Conservation (phyloP, 2,797 vertebrate species). For the Huso huso region DNA sequence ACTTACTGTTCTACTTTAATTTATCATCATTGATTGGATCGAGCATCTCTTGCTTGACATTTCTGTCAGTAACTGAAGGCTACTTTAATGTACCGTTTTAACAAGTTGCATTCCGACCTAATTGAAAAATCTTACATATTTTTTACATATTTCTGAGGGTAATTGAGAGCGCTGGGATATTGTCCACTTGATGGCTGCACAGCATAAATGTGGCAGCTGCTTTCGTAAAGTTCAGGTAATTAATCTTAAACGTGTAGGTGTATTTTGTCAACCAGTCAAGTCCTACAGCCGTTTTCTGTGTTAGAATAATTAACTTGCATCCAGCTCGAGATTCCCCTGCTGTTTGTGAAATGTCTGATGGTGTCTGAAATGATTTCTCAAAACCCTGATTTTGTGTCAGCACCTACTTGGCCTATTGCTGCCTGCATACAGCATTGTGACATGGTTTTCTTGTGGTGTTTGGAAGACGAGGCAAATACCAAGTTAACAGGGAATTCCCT, state of each 20-base stretch:
- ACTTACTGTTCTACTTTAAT: no score
- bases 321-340: conserved; percentile 5
- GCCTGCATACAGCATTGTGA: conserved; percentile 20
- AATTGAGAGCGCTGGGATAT: no score
- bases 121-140: no score
- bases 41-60: no score
- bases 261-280: conserved; percentile 16
- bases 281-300: conserved; percentile 9
- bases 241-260: conserved; percentile 10
- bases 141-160: no score
- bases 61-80: no score
- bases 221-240: no score
- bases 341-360: conserved; percentile 20
- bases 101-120: no score
- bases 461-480: background rate
- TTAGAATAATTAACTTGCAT: conserved; percentile 20
- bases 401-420: conserved; percentile 20
- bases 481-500: background rate
- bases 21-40: no score
- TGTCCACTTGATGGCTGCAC: no score
- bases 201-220: no score
- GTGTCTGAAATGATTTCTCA: conserved; percentile 18
- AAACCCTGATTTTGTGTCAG: conserved; percentile 18
- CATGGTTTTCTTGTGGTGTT: background rate
- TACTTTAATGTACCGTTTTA: no score